Percentiles rank a stretch among this genome's conserved stretches.
Evolutionary conservation across 2,888 invertebrate species (phyloP).

Genomic region (Pollenia griseotomentosa): DNA sequence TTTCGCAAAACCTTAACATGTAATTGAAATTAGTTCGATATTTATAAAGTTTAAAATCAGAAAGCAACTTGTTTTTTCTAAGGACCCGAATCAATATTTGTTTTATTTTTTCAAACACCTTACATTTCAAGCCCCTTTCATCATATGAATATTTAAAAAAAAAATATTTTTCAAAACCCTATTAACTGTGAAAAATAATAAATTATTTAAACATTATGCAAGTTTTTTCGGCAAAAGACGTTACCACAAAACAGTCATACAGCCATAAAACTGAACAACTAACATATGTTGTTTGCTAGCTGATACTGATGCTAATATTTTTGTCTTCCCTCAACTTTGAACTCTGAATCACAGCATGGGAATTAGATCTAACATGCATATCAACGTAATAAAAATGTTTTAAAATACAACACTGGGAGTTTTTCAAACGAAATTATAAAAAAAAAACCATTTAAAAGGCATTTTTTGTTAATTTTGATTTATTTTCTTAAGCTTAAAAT

Average conservation of each 20-base stretch:
- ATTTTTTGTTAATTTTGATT: conserved; percentile 59
- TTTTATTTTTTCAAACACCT: not conserved
- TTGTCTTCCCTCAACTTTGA: conserved; percentile 69
- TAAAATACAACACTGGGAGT: conserved; percentile 55
- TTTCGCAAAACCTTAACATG: too few relatives aligned
- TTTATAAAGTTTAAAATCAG: too few relatives aligned
- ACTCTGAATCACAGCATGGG: conserved; percentile 72
- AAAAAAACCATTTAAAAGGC: conserved; percentile 19
- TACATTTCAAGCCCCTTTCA: conserved; percentile 12
- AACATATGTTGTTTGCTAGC: conserved; percentile 58
- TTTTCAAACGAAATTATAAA: conserved; percentile 25
- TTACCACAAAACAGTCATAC: conserved; percentile 49
- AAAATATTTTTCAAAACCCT: conserved; percentile 40
- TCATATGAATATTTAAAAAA: not conserved
- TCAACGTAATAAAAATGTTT: conserved; percentile 37
- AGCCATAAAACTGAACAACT: conserved; percentile 36
- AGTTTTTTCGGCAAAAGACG: conserved; percentile 65
- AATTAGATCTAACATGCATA: conserved; percentile 71
- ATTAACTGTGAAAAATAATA: conserved; percentile 43
- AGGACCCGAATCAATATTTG: too few relatives aligned
- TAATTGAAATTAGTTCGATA: too few relatives aligned
- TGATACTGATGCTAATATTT: conserved; percentile 50
- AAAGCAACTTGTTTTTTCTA: too few relatives aligned
- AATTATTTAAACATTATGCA: conserved; percentile 58
- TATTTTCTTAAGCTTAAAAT: conserved; percentile 24